Percentiles rank a stretch among this genome's conserved stretches.
These are phyloP conservation scores for Tachina fera DNA, from an alignment of 2,888 invertebrate genomes.

Conservation along the genomic window DNA sequence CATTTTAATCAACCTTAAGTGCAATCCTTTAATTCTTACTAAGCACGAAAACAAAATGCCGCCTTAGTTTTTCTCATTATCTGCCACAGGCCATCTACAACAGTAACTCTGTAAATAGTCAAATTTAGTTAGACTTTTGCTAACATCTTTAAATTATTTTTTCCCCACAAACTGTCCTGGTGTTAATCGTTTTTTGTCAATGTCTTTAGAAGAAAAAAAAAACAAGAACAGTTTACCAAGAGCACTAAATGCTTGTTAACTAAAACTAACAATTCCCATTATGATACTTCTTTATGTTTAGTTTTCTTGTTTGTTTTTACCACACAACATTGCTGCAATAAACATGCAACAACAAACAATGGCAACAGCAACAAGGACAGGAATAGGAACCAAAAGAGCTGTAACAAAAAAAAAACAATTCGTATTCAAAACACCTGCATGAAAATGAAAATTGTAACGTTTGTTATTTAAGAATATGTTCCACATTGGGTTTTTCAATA, in stretches of 20 bases:
- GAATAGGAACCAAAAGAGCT: constrained; percentile 21
- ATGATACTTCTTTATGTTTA: constrained; percentile 53
- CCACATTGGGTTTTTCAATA: constrained; percentile 15
- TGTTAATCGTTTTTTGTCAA: constrained; percentile 28
- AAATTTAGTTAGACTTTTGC: neutral
- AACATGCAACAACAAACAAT: constrained; percentile 10
- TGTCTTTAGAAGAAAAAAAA: neutral
- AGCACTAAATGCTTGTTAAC: constrained; percentile 39
- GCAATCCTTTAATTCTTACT: too few species aligned
- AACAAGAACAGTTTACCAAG: constrained; percentile 24
- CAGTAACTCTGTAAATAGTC: neutral
- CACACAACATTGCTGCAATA: constrained; percentile 57
- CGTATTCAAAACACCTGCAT: constrained; percentile 32
- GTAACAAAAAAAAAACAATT: constrained; percentile 11
- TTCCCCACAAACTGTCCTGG: neutral
- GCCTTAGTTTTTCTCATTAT: neutral
- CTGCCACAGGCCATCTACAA: too few species aligned
- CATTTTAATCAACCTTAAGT: too few species aligned
- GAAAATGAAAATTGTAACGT: constrained; percentile 21
- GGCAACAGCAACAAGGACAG: constrained; percentile 4
- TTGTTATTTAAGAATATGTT: constrained; percentile 25
- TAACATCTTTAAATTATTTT: constrained; percentile 27
- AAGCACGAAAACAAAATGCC: neutral
- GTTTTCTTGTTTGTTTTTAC: constrained; percentile 45
- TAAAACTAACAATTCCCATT: constrained; percentile 55